These are phyloP conservation scores for Drosophila prostipennis DNA, from an alignment of 2,888 invertebrate genomes.

Conservation along the genomic window DNA sequence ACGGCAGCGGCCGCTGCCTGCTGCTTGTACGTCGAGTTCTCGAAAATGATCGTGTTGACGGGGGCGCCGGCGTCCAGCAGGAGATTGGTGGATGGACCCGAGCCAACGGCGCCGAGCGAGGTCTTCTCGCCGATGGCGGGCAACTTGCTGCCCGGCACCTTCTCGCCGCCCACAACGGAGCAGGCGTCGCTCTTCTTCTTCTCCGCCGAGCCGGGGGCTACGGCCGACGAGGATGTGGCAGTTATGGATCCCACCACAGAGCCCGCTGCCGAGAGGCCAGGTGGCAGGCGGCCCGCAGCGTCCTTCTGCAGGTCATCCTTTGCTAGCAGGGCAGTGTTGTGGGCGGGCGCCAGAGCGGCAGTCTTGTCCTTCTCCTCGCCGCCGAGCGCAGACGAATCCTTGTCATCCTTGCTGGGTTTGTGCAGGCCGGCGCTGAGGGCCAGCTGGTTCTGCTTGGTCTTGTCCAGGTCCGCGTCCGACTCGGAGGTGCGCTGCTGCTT, in stretches of 20 bases:
- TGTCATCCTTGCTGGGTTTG: conserved; percentile 70
- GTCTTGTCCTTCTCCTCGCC: conserved; percentile 70
- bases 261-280: conserved; percentile 50
- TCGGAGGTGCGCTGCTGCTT: conserved; percentile 78
- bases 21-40: conserved; percentile 95
- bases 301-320: conserved; percentile 57
- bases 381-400: conserved; percentile 53
- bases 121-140: conserved; percentile 68
- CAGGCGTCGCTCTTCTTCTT: conserved; percentile 32
- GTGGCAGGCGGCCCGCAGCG: conserved; percentile 55
- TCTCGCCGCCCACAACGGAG: conserved; percentile 51
- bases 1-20: conserved; percentile 41
- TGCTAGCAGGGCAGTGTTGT: conserved; percentile 71
- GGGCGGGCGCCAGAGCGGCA: conserved; percentile 67
- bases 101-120: conserved; percentile 43
- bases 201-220: conserved; percentile 13
- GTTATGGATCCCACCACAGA: conserved; percentile 26
- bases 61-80: conserved; percentile 91
- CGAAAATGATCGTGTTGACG: conserved; percentile 95
- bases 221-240: conserved; percentile 42
- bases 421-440: conserved; percentile 88
- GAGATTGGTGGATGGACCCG: conserved; percentile 43
- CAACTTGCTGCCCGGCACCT: conserved; percentile 48
- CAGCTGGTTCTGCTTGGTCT: conserved; percentile 88
- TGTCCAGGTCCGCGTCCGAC: conserved; percentile 86